Percentiles rank a stretch among this genome's conserved stretches.
phyloP scores from a whole-genome alignment of 1,140 invertebrate genomes.

The Araneus ventricosus region DNA sequence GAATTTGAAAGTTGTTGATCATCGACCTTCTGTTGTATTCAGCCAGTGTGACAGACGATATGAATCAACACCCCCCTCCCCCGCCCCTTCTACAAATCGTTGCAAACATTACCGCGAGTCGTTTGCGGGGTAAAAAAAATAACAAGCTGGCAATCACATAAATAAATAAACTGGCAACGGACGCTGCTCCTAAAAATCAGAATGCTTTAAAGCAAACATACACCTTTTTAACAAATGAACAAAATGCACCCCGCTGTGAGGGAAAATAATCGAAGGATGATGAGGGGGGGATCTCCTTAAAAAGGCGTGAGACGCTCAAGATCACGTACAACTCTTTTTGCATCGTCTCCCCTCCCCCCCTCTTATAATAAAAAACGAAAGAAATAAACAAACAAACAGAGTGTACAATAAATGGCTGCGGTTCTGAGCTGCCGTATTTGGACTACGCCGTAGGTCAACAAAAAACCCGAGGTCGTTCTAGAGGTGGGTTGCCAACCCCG shows the following conservation, averaged over 20 bases:
- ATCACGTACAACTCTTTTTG: constrained; percentile 60
- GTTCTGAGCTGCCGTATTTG: constrained; percentile 56
- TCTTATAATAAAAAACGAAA: neutral
- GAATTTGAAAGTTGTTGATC: neutral
- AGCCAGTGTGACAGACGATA: neutral
- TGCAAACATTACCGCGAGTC: neutral
- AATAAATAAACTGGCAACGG: constrained; percentile 48
- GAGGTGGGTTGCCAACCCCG: constrained; percentile 46
- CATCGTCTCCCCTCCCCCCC: neutral
- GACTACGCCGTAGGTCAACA: constrained; percentile 58
- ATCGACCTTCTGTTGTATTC: neutral
- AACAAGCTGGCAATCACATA: constrained; percentile 37
- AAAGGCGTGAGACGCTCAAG: constrained; percentile 40
- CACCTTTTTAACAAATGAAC: constrained; percentile 68
- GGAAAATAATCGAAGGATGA: constrained; percentile 13
- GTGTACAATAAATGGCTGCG: constrained; percentile 18
- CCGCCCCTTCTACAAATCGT: neutral
- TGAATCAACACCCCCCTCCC: neutral
- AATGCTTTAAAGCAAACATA: constrained; percentile 53
- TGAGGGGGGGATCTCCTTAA: constrained; percentile 11
- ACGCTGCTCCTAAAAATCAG: neutral
- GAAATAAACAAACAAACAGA: constrained; percentile 50
- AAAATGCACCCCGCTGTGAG: constrained; percentile 42
- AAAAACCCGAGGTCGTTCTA: constrained; percentile 32
- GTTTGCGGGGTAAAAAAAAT: neutral